Percentiles rank a stretch among this genome's conserved stretches.
Conservation (phyloP, 2,113 vertebrate species). For the Macquaria ambigua region DNA sequence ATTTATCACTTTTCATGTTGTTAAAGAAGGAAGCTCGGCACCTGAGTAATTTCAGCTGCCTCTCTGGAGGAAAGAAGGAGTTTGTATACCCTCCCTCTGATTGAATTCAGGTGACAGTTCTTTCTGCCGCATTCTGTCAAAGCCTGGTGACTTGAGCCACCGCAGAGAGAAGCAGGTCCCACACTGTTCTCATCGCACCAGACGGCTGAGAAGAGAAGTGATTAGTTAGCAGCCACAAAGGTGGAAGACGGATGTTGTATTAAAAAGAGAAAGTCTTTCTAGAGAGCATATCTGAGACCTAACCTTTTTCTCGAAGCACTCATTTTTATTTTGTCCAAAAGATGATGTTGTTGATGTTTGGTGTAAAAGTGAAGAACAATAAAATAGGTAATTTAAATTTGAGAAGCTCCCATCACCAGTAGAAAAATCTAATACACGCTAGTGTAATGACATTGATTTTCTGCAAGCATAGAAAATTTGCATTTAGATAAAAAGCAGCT, state of each 20-base stretch:
- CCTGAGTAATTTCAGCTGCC: slow-evolving; percentile 40
- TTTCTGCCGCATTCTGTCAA: slow-evolving; percentile 80
- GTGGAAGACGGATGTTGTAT: slow-evolving; percentile 46
- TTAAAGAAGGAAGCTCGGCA: slow-evolving; percentile 38
- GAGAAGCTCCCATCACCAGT: background rate
- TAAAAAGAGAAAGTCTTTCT: slow-evolving; percentile 27
- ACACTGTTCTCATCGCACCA: slow-evolving; percentile 56
- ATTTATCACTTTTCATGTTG: slow-evolving; percentile 18
- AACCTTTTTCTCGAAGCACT: background rate
- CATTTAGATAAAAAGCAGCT: slow-evolving; percentile 13
- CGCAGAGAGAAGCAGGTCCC: slow-evolving; percentile 71
- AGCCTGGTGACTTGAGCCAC: slow-evolving; percentile 65
- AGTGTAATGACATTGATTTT: slow-evolving; percentile 4
- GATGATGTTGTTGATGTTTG: background rate
- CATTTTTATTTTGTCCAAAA: background rate
- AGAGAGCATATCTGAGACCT: slow-evolving; percentile 13
- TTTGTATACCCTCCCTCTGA: slow-evolving; percentile 52
- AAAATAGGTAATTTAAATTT: background rate
- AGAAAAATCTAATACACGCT: background rate
- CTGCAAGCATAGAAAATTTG: background rate
- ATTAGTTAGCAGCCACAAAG: slow-evolving; percentile 60
- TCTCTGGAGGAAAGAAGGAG: slow-evolving; percentile 33
- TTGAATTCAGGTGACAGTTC: slow-evolving; percentile 73
- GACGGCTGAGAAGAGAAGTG: slow-evolving; percentile 37
- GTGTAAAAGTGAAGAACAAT: slow-evolving; percentile 7